A percentile compares a stretch with the other conserved stretches of the same genome.
Evolutionary conservation across 2,888 invertebrate genomes (phyloP).

Genomic region (Lacanobia oleracea): DNA sequence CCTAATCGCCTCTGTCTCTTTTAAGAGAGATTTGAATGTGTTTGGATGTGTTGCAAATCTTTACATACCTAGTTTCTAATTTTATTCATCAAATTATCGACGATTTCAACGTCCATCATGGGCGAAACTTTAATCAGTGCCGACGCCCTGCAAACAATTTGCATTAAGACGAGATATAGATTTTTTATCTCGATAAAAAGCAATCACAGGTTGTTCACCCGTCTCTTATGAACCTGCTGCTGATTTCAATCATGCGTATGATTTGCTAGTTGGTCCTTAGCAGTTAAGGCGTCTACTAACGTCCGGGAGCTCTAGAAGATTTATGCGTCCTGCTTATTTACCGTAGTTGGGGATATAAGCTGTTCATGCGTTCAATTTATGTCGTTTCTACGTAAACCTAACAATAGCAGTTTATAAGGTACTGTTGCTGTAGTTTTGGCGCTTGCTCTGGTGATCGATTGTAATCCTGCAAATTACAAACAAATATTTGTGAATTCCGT

Average conservation of each 20-base stretch:
- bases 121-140: slow-evolving; percentile 32
- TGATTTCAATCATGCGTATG: slow-evolving; percentile 46
- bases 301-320: slow-evolving; percentile 60
- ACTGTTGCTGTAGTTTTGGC: neutral
- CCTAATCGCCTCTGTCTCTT: neutral
- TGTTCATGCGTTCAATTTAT: slow-evolving; percentile 24
- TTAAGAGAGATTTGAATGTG: neutral
- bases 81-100: neutral
- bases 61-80: neutral
- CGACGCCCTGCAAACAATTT: slow-evolving; percentile 25
- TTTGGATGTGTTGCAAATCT: neutral
- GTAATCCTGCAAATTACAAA: neutral
- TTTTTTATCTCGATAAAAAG: slow-evolving; percentile 50
- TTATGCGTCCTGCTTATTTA: slow-evolving; percentile 62
- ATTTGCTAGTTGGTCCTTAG: slow-evolving; percentile 40
- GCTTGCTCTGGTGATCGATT: neutral
- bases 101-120: slow-evolving; percentile 1
- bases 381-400: slow-evolving; percentile 31
- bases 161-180: slow-evolving; percentile 19
- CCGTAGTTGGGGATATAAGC: slow-evolving; percentile 33
- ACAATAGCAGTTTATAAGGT: neutral
- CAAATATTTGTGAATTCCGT: too few species aligned
- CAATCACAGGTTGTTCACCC: slow-evolving; percentile 45
- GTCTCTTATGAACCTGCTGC: slow-evolving; percentile 28
- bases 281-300: slow-evolving; percentile 30